A percentile compares a stretch with the other conserved stretches of the same genome.
These are phyloP conservation scores for Neotoxoptera formosana DNA, from an alignment of 1,140 invertebrate genomes.

Conservation along the genomic window DNA sequence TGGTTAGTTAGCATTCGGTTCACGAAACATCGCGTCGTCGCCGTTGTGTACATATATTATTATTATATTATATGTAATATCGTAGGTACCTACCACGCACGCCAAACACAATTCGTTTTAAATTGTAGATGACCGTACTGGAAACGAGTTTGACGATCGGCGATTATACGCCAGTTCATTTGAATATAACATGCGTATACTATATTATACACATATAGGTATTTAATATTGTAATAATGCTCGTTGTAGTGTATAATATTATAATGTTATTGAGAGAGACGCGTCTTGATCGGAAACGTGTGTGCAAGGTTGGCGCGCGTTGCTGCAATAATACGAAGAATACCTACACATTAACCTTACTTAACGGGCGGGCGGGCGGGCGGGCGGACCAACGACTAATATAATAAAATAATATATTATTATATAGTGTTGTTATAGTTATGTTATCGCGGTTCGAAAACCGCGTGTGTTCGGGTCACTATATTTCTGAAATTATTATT, in stretches of 20 bases:
- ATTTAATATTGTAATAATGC: slow-evolving; percentile 17
- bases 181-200: background rate
- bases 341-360: background rate
- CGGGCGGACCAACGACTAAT: background rate
- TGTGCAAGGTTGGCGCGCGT: background rate
- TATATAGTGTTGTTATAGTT: background rate
- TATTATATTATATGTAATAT: background rate
- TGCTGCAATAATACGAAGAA: background rate
- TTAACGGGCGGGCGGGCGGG: background rate
- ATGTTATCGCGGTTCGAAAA: background rate
- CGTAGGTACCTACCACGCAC: background rate
- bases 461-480: background rate
- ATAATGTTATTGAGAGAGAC: background rate
- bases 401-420: background rate
- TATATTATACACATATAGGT: background rate
- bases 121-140: slow-evolving; percentile 26
- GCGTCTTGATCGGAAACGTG: background rate
- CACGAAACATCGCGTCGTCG: background rate
- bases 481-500: background rate
- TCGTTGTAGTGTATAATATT: background rate
- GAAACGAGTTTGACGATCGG: slow-evolving; percentile 14
- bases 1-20: background rate
- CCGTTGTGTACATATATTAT: background rate
- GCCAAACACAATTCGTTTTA: background rate
- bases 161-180: background rate